Conservation (phyloP, 2,888 invertebrate species). For the Cristatella mucedo region DNA sequence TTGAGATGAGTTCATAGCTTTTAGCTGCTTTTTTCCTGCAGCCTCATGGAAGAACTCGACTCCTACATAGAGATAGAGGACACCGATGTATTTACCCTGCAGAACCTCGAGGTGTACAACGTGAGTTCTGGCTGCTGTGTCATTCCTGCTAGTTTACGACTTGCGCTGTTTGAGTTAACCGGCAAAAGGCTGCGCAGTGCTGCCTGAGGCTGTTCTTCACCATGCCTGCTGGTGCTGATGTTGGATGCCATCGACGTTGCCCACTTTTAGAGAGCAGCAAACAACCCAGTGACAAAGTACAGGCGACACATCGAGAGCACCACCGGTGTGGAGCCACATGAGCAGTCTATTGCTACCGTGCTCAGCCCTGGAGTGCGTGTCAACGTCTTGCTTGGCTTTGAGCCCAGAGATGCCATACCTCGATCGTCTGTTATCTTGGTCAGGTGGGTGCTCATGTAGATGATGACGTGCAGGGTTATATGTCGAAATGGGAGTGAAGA, state of each 20-base stretch:
- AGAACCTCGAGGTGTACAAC: constrained; percentile 31
- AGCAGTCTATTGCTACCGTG: constrained; percentile 44
- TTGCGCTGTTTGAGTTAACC: too few relatives aligned
- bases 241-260: constrained; percentile 23
- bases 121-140: constrained; percentile 24
- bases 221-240: too few relatives aligned
- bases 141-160: too few relatives aligned
- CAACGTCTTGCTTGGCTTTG: constrained; percentile 39
- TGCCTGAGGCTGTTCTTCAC: too few relatives aligned
- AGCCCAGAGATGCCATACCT: constrained; percentile 40
- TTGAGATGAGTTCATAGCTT: neutral
- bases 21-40: constrained; percentile 13
- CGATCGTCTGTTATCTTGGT: constrained; percentile 41
- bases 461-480: neutral
- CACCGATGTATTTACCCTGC: constrained; percentile 39
- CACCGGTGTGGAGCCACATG: constrained; percentile 39
- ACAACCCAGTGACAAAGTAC: constrained; percentile 32
- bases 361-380: constrained; percentile 46
- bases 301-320: constrained; percentile 37
- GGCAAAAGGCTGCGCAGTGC: too few relatives aligned
- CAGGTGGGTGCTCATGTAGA: too few relatives aligned
- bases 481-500: neutral
- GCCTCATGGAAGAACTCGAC: constrained; percentile 21
- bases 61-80: constrained; percentile 39
- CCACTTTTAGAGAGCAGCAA: constrained; percentile 21